These are phyloP conservation scores for Sebastes hubbsi DNA, from an alignment of 2,797 vertebrate species.

Conservation along the genomic window DNA sequence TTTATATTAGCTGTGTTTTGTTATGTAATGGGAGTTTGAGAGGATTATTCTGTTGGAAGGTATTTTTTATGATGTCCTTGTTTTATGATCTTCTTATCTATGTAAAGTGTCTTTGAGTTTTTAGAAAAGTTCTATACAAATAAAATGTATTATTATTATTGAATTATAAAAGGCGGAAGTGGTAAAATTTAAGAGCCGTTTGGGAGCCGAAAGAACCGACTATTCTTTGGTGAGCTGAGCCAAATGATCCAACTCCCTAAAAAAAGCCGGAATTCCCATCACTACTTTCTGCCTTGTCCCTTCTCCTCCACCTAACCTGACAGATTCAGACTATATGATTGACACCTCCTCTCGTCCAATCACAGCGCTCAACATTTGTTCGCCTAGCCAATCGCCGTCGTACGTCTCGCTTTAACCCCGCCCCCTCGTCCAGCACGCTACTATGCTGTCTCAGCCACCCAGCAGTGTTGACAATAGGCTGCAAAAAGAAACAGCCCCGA, in stretches of 20 bases:
- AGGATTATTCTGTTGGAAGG: too few species aligned
- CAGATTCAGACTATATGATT: slow-evolving; percentile 57
- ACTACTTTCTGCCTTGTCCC: slow-evolving; percentile 39
- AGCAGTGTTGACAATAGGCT: slow-evolving; percentile 96
- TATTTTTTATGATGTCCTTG: too few species aligned
- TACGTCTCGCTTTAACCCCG: slow-evolving; percentile 41
- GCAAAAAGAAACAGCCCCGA: slow-evolving; percentile 77
- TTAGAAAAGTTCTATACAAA: too few species aligned
- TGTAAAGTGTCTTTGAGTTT: too few species aligned
- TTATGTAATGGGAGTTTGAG: slow-evolving; percentile 79
- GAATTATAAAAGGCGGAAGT: too few species aligned
- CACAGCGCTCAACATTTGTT: neutral
- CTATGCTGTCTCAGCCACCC: slow-evolving; percentile 87
- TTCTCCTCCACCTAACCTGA: slow-evolving; percentile 74
- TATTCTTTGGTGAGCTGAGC: too few species aligned
- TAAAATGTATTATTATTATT: too few species aligned
- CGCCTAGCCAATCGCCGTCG: slow-evolving; percentile 65
- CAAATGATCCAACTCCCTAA: too few species aligned
- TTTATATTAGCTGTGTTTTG: slow-evolving; percentile 48
- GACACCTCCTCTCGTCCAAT: slow-evolving; percentile 70
- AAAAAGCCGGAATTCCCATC: too few species aligned
- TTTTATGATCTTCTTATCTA: too few species aligned
- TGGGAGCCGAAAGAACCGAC: too few species aligned
- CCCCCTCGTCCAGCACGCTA: slow-evolving; percentile 71
- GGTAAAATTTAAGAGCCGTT: too few species aligned